Percentiles rank a stretch among this genome's conserved stretches.
Conservation (phyloP, 1,140 invertebrate genomes). For the Tetragonula clypearis region DNA sequence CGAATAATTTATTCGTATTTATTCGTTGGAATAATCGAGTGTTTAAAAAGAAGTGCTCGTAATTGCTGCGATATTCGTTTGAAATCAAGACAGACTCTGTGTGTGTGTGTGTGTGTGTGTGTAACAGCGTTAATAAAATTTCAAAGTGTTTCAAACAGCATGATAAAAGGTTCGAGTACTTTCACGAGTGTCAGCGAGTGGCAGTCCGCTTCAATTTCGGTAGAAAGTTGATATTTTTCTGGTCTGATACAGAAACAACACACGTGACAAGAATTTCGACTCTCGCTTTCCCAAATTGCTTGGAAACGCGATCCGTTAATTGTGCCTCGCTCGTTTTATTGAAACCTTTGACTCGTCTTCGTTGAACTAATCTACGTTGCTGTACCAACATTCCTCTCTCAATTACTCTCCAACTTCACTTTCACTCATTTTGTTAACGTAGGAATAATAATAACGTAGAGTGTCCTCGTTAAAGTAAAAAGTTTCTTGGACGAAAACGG, state of each 20-base stretch:
- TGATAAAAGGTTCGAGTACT: too few species aligned
- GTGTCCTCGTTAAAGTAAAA: not conserved
- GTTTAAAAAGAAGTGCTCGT: not conserved
- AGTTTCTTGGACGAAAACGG: too few species aligned
- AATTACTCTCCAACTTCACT: constrained; percentile 9
- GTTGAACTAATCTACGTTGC: not conserved
- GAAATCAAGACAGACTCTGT: too few species aligned
- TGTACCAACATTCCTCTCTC: not conserved
- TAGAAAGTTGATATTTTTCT: not conserved
- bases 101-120: too few species aligned
- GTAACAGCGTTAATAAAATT: too few species aligned
- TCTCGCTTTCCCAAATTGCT: not conserved
- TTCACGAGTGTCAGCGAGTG: too few species aligned
- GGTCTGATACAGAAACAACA: not conserved
- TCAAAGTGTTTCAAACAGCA: too few species aligned
- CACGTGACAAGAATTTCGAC: not conserved
- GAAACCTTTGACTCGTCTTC: not conserved
- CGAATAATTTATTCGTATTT: too few species aligned
- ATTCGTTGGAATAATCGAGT: not conserved
- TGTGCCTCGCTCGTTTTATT: not conserved
- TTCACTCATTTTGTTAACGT: not conserved
- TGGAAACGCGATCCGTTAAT: constrained; percentile 29
- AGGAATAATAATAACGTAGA: too few species aligned
- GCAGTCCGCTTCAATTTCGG: too few species aligned
- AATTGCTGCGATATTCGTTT: too few species aligned